A percentile compares a stretch with the other conserved stretches of the same genome.
Evolutionary conservation across 2,888 invertebrate species (phyloP).

Genomic region (Linnaemya vulpina): DNA sequence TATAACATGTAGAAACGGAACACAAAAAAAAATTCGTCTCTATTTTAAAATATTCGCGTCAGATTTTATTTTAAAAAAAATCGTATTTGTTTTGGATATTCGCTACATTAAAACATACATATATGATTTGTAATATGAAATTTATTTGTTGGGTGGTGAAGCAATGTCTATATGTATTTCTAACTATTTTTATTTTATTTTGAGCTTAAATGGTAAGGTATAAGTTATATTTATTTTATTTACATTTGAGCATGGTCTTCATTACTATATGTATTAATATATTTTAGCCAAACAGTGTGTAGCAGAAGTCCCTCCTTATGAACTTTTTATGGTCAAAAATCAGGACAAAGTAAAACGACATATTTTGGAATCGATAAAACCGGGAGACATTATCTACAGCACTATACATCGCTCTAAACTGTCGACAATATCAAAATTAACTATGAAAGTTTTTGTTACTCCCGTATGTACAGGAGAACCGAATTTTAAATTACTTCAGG

Average conservation of each 20-base stretch:
- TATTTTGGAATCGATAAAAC: conserved; percentile 88
- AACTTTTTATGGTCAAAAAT: conserved; percentile 88
- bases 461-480: conserved; percentile 93
- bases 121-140: too few relatives aligned
- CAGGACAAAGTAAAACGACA: conserved; percentile 91
- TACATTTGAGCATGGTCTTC: neutral
- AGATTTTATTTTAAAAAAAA: neutral
- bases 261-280: conserved; percentile 6
- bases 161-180: too few relatives aligned
- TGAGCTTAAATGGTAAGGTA: conserved; percentile 50
- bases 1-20: neutral
- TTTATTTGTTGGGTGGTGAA: too few relatives aligned
- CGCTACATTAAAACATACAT: neutral
- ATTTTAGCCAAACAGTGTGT: conserved; percentile 72
- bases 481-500: conserved; percentile 91
- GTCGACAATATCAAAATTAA: conserved; percentile 86
- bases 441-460: conserved; percentile 84
- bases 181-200: neutral
- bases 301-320: conserved; percentile 90
- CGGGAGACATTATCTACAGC: conserved; percentile 91
- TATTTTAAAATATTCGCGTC: neutral
- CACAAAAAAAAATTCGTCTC: too few relatives aligned
- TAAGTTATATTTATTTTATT: neutral
- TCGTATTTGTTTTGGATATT: conserved; percentile 7
- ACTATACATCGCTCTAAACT: conserved; percentile 87